phyloP scores from a whole-genome alignment of 2,888 invertebrate species.

The Apocheima hispidaria region DNA sequence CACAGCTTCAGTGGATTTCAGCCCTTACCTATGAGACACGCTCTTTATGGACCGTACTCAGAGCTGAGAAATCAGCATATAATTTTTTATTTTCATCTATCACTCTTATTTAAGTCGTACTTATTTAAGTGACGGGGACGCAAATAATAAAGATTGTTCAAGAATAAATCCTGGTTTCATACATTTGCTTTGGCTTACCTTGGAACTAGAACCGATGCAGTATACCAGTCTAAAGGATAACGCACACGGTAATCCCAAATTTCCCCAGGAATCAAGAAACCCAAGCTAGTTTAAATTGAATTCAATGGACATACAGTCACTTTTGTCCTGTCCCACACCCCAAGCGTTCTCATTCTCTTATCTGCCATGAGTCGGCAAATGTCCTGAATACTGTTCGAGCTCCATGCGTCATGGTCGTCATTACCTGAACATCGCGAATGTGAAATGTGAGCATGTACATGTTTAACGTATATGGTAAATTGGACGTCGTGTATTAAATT shows the following conservation, averaged over 20 bases:
- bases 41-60: no score
- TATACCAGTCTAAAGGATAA: neutral
- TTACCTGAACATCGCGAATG: constrained; percentile 57
- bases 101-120: no score
- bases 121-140: no score
- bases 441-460: constrained; percentile 16
- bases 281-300: neutral
- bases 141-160: neutral
- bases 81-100: no score
- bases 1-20: no score
- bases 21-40: no score
- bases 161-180: neutral
- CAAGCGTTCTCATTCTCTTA: constrained; percentile 65
- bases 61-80: no score
- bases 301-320: constrained; percentile 26
- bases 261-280: neutral
- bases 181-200: neutral
- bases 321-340: constrained; percentile 42
- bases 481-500: constrained; percentile 7
- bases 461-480: constrained; percentile 7
- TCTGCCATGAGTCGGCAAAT: constrained; percentile 69
- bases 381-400: constrained; percentile 65
- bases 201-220: neutral
- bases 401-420: constrained; percentile 69
- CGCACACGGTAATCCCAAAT: neutral